These are phyloP conservation scores for Stenopsyche tienmushanensis DNA, from an alignment of 1,140 invertebrate genomes.

Conservation along the genomic window DNA sequence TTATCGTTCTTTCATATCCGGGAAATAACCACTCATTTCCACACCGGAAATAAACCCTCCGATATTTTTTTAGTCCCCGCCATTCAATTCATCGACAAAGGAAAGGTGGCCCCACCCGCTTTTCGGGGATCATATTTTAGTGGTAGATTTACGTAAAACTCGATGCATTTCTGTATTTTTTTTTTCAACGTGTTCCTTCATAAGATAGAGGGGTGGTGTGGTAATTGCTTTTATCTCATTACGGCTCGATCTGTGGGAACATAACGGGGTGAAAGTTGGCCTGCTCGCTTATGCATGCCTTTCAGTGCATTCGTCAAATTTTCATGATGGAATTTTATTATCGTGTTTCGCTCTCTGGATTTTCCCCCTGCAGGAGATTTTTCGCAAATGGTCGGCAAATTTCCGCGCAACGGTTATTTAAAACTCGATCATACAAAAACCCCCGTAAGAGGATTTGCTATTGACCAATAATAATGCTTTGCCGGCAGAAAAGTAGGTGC, in stretches of 20 bases:
- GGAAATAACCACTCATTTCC: slow-evolving; percentile 16
- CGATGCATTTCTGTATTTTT: not conserved
- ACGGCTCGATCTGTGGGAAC: too few relatives aligned
- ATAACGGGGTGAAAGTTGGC: too few relatives aligned
- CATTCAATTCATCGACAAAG: too few relatives aligned
- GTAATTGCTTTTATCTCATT: too few relatives aligned
- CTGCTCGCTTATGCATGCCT: too few relatives aligned
- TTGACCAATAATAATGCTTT: slow-evolving; percentile 18
- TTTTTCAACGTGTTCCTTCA: not conserved
- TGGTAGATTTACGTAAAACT: too few relatives aligned
- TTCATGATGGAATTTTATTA: slow-evolving; percentile 20
- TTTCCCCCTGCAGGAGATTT: not conserved
- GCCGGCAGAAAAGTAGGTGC: not conserved
- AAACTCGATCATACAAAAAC: slow-evolving; percentile 35
- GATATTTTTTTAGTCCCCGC: too few relatives aligned
- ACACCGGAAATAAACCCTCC: slow-evolving; percentile 8
- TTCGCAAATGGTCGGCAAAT: slow-evolving; percentile 11
- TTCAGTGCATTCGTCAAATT: slow-evolving; percentile 27
- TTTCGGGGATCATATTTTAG: too few relatives aligned
- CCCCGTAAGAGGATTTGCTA: slow-evolving; percentile 29
- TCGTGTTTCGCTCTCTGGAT: not conserved
- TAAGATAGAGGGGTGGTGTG: not conserved
- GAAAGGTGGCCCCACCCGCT: too few relatives aligned
- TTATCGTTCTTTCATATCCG: too few relatives aligned
- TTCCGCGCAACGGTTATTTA: slow-evolving; percentile 24